phyloP scores from a whole-genome alignment of 2,113 vertebrate species.

The Myrmecobius fasciatus region DNA sequence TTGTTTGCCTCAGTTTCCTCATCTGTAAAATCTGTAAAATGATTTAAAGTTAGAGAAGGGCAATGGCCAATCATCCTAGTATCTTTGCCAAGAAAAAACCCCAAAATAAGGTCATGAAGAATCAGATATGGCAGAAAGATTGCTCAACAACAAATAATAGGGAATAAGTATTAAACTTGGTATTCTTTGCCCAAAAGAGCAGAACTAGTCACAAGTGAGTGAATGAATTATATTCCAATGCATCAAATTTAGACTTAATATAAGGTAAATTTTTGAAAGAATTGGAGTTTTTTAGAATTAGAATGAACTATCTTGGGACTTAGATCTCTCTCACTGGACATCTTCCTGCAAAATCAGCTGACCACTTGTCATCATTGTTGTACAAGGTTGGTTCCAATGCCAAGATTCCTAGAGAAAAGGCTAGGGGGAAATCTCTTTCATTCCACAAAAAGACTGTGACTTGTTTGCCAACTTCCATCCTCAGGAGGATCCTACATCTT shows the following conservation, averaged over 20 bases:
- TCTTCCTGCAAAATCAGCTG: not conserved
- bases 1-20: too few relatives aligned
- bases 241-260: not conserved
- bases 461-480: not conserved
- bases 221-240: not conserved
- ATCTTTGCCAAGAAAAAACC: too few relatives aligned
- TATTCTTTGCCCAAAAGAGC: not conserved
- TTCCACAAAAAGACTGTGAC: not conserved
- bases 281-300: not conserved
- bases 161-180: not conserved
- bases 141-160: not conserved
- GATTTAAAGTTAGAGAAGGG: too few relatives aligned
- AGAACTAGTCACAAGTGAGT: not conserved
- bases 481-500: not conserved
- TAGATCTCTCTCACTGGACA: not conserved
- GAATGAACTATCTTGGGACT: not conserved
- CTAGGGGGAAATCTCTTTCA: not conserved
- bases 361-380: not conserved
- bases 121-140: too few relatives aligned
- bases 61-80: too few relatives aligned
- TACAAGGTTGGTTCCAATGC: not conserved
- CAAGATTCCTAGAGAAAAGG: not conserved
- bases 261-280: not conserved
- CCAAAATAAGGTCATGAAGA: too few relatives aligned
- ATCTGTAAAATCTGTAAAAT: too few relatives aligned